phyloP scores from a whole-genome alignment of 2,888 invertebrate genomes.

The Synanthedon myopaeformis region DNA sequence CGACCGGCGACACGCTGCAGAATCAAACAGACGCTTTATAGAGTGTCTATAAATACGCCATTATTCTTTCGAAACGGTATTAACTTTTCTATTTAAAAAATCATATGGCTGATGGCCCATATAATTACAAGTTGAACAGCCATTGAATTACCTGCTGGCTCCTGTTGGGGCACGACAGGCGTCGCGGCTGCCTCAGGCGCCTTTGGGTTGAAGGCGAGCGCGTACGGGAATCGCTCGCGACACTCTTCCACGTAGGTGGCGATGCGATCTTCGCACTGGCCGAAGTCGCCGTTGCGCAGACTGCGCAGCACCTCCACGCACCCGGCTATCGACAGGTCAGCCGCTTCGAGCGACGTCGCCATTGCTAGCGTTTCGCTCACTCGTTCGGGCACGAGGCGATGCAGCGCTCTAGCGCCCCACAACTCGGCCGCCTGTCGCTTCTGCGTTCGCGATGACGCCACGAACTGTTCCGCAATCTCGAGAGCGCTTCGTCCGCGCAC shows the following conservation, averaged over 20 bases:
- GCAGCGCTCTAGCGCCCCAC: conserved; percentile 86
- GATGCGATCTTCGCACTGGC: conserved; percentile 75
- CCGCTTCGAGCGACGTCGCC: conserved; percentile 39
- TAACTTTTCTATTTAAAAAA: too few relatives aligned
- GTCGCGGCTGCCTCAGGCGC: conserved; percentile 3
- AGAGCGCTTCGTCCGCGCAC: conserved; percentile 56
- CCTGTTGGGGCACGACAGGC: too few relatives aligned
- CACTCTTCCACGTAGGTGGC: conserved; percentile 80
- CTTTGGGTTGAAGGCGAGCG: conserved; percentile 76
- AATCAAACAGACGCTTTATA: too few relatives aligned
- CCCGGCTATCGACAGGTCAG: conserved; percentile 70
- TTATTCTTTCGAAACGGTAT: too few relatives aligned
- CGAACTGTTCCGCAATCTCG: conserved; percentile 79
- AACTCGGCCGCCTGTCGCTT: conserved; percentile 78
- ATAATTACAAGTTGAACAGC: too few relatives aligned
- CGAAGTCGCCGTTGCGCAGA: conserved; percentile 84
- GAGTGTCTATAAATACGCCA: too few relatives aligned
- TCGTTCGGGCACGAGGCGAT: conserved; percentile 76
- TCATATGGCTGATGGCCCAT: too few relatives aligned
- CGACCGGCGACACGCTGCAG: too few relatives aligned
- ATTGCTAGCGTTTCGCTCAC: conserved; percentile 21
- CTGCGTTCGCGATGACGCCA: conserved; percentile 39
- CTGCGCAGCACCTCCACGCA: conserved; percentile 85
- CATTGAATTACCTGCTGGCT: too few relatives aligned
- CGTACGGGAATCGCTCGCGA: conserved; percentile 81